Base-by-base conservation (phyloP, 2,113 vertebrate genomes). In the Lutjanus erythropterus region DNA sequence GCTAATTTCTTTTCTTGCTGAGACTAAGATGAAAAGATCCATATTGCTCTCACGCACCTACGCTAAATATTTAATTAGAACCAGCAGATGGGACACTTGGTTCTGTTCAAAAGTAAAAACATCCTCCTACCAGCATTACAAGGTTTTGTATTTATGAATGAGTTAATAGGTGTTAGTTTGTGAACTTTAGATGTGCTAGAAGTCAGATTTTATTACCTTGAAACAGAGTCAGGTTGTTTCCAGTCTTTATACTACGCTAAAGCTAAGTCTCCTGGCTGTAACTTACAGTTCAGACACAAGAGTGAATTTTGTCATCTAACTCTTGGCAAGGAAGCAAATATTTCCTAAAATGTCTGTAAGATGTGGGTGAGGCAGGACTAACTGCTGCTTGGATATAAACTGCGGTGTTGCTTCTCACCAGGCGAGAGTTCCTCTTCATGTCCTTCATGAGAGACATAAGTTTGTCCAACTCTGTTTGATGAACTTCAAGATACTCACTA, bases 361-460 rank as follows among this genome's bases (percentile, higher is more conserved):
- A 25, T 25, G 33, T 42, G 6, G 9, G 6, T 55, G n/a, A 18
- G 18, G 59, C 31, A 9, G 71, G 49, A 29, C 9, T 29, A 39
- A 50, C 2, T 29, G 23, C 5, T n/a, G 52, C 21, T 19, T 9
- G 53, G 16, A 50, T 55, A 42, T 53, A 12, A 39, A 44, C 14
- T 52, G 9, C 44, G 55, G 35, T 14, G n/a, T 6, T 3, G 66
- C 10, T 18, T 95, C 97, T 75, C 93, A 99, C 98, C 98, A 99
- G 93, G 80, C 98, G 97, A 23, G 98, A 99, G 90, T 99, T 98
- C 86, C 97, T 97, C 91, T 94, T 99, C 98, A 99, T 99, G 80
- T 99, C 97, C 91, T 99, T 99, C 90, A 99, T 94, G 85, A 98
- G 97, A 81, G 95, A 67, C 21, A 93, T 97, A 84, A 99, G 90